Evolutionary conservation across 23 tunicate species (phyloP), one percentile per base, ranked within the genome.

Genomic region (Halocynthia roretzi): DNA sequence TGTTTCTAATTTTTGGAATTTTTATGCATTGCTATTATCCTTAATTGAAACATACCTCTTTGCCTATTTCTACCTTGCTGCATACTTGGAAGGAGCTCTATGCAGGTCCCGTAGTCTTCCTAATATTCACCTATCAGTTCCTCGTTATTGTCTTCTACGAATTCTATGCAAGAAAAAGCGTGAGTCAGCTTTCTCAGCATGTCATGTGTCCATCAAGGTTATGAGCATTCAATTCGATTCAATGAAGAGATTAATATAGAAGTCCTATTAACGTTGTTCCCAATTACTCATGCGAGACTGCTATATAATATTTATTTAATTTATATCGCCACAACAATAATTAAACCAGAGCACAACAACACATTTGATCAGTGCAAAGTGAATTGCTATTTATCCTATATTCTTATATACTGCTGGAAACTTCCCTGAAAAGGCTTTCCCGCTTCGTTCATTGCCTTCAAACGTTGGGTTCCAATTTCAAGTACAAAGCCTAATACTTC

Each of bases 81-180:
- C 22, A 67, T 31, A 31, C 44, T 31, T 31, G 44, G 44, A 67
- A 67, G 71, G 18, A n/a, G 22, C 71, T 54, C 55, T 19, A 7
- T 19, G 62, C 15, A 74, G 78, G 62, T 14, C 64, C 56, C 21
- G 40, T 44, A 74, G 78, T 54, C 78, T 74, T 54, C 78, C 78
- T 56, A 50, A 22, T 19, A 8, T 74, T 8, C 56, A 74, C 4
- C 19, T 74, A 15, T 52, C 56, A 62, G 56, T 10, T 54, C 78
- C 78, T 8, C 56, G 63, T 20, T 74, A 74, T 54, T 74, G 63
- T 54, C 56, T 74, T 14, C 56, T 74, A 64, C 55, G 56, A 74
- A 74, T 74, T 14, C 78, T 74, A 74, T 74, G 78, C 78, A 74
- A 74, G 21, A 74, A 54, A 54, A 53, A 50, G 23, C 78, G 78